Evolutionary conservation across 2,888 invertebrate species (phyloP).

Genomic region (Tetranychus piercei): DNA sequence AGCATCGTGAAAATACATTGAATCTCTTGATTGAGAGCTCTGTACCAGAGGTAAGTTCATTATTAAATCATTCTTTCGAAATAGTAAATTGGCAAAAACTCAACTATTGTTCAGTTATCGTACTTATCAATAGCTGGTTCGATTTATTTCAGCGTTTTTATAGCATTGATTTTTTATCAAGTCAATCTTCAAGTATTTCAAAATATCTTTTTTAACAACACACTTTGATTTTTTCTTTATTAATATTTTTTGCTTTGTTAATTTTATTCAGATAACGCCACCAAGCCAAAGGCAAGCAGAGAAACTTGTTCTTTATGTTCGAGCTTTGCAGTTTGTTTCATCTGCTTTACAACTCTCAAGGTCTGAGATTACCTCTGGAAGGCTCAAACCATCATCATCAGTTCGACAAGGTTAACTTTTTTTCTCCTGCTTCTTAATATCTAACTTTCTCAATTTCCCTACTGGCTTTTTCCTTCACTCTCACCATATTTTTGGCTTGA

Average conservation of each 20-base stretch:
- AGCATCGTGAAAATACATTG: constrained; percentile 32
- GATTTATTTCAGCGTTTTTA: neutral
- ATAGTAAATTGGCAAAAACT: neutral
- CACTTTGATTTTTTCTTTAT: neutral
- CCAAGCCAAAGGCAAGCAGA: constrained; percentile 43
- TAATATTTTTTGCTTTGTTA: neutral
- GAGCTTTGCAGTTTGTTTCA: constrained; percentile 78
- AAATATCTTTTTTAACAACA: neutral
- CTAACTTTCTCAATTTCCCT: neutral
- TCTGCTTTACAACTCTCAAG: constrained; percentile 80
- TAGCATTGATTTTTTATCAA: neutral
- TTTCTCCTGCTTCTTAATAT: neutral
- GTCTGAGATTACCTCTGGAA: constrained; percentile 59
- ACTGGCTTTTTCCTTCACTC: neutral
- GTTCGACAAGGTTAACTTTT: constrained; percentile 24
- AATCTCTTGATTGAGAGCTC: constrained; percentile 26
- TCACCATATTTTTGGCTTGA: constrained; percentile 10
- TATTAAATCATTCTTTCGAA: neutral
- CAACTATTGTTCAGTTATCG: neutral
- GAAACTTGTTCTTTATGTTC: constrained; percentile 65
- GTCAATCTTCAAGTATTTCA: neutral
- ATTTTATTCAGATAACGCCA: constrained; percentile 19
- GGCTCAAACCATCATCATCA: constrained; percentile 62
- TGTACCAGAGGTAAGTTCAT: constrained; percentile 23
- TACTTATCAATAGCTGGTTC: neutral